Evolutionary conservation across 2,113 vertebrate species (phyloP), one percentile per base, ranked within the genome.

Genomic region (Strix aluco): DNA sequence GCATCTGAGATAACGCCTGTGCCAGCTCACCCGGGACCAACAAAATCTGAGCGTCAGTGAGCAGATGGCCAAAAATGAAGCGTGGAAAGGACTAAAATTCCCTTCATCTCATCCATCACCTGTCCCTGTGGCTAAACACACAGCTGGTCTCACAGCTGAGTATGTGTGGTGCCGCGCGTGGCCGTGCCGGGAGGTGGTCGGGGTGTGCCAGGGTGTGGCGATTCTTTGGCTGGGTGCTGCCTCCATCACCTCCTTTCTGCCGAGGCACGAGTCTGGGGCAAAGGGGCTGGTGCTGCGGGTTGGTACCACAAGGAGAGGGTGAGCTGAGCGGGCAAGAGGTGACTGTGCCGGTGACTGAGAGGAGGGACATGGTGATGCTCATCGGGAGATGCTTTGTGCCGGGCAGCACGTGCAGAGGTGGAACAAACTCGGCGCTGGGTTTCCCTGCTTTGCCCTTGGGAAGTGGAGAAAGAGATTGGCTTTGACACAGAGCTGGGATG

Each of bases 91-190:
- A 3, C 85, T 51, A 18, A 94, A 85, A 81, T 95, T 93, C 90
- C 92, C 88, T 85, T 86, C 69, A 13, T 74, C 93, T 66, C 4
- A 2, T 40, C 81, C 1, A 0, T 85, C 93, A 80, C 94, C 92
- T 93, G 93, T 85, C 93, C 74, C 82, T 81, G 82, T 88, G 90
- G 94, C 87, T n/a, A 4, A 69, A 8, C 71, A 59, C 11, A 0
- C 94, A 92, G 90, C 96, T 85, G 96, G 92, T 66, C 88, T 63
- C 8, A 8, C 90, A 85, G 95, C 94, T 49, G 92, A 92, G 94
- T 21, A 5, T 52, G 88, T 1, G 44, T 7, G 0, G 72, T 30
- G 94, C 69, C 2, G 5, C 4, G 61, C 23, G 5, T 11, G 26
- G 36, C 49, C 6, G 21, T n/a, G n/a, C 38, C 3, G 40, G 70